These are phyloP conservation scores for Drosophila virilis DNA, from an alignment of 1,140 invertebrate species.

Conservation along the genomic window DNA sequence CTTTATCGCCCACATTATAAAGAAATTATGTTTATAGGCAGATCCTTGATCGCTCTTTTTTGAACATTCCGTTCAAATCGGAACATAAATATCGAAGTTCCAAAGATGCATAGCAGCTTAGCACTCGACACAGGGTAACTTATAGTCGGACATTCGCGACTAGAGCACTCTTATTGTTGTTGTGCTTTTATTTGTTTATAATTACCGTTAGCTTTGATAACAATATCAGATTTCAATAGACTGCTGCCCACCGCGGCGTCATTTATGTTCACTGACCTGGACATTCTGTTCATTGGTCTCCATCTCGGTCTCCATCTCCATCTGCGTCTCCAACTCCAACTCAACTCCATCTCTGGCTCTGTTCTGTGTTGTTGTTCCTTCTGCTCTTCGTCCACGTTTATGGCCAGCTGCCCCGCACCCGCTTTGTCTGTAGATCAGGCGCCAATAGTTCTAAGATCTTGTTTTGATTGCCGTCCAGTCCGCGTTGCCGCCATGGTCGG, in stretches of 20 bases:
- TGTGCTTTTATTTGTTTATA: conserved; percentile 82
- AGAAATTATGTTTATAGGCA: too few relatives aligned
- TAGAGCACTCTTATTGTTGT: conserved; percentile 1
- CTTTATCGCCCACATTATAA: too few relatives aligned
- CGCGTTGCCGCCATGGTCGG: conserved; percentile 41
- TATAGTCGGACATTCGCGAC: too few relatives aligned
- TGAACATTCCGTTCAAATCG: too few relatives aligned
- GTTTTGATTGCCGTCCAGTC: conserved; percentile 72
- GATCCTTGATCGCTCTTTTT: too few relatives aligned
- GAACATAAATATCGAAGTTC: too few relatives aligned
- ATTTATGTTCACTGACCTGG: conserved; percentile 76
- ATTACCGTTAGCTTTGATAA: conserved; percentile 77
- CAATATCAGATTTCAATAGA: conserved; percentile 78
- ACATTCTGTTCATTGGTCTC: conserved; percentile 42
- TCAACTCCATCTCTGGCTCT: background rate
- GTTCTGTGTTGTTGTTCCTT: background rate
- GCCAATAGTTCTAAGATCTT: conserved; percentile 83
- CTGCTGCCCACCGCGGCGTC: conserved; percentile 45
- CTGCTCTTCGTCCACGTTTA: background rate
- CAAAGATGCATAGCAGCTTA: too few relatives aligned
- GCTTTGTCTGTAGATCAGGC: conserved; percentile 55
- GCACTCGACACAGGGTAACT: too few relatives aligned
- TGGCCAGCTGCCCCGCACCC: background rate
- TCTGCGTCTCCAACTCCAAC: conserved; percentile 8
- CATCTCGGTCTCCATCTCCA: conserved; percentile 34